These are phyloP conservation scores for Hylomyscus alleni DNA, from an alignment of 2,797 vertebrate genomes.

Conservation along the genomic window DNA sequence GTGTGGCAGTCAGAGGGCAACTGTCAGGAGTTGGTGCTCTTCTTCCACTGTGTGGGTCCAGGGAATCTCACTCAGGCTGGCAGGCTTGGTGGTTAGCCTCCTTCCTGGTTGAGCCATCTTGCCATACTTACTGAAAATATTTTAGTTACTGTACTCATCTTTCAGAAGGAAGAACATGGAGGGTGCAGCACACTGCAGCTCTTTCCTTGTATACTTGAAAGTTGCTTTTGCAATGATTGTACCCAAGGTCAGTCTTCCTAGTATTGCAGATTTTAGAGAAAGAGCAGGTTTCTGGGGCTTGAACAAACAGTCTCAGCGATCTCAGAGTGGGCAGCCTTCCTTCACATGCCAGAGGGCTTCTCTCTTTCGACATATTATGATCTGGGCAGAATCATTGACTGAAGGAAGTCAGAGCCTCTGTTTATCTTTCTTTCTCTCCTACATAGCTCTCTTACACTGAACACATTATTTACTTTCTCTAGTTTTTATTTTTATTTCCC, in stretches of 20 bases:
- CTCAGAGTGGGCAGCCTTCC: not conserved
- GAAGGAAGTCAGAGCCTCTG: not conserved
- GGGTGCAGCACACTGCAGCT: not conserved
- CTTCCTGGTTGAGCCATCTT: not conserved
- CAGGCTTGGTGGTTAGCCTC: not conserved
- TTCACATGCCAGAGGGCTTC: not conserved
- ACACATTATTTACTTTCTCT: not conserved
- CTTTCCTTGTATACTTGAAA: not conserved
- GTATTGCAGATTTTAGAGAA: not conserved
- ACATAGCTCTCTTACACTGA: not conserved
- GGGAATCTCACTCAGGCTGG: not conserved
- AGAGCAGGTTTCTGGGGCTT: not conserved
- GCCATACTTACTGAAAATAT: not conserved
- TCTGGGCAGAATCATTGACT: not conserved
- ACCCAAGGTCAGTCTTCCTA: not conserved
- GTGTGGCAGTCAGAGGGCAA: not conserved
- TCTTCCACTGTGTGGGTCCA: not conserved
- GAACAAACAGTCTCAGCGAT: not conserved
- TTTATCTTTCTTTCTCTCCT: not conserved
- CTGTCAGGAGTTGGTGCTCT: not conserved
- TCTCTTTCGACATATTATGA: not conserved
- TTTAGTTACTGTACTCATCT: not conserved
- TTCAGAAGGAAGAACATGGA: not conserved
- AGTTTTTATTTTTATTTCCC: not conserved
- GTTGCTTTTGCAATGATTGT: not conserved